Evolutionary conservation across 2,113 vertebrate genomes (phyloP).

Genomic region (Brachypodius melanocephalos): DNA sequence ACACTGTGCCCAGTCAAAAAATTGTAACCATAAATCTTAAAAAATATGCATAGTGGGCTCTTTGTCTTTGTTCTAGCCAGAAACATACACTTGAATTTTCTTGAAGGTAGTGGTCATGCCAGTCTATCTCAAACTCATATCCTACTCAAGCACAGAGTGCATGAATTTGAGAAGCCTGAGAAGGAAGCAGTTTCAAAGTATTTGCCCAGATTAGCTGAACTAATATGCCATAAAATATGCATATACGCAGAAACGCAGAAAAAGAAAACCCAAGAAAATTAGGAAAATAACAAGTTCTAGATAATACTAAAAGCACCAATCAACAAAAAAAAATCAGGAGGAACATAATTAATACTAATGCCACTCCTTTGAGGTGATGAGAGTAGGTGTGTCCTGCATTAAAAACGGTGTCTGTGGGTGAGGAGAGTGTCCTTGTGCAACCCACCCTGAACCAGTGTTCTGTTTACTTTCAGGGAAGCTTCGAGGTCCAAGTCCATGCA

Average conservation of each 20-base stretch:
- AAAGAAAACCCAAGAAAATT: background rate
- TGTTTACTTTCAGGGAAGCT: background rate
- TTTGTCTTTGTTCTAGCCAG: background rate
- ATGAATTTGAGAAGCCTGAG: background rate
- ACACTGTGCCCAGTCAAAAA: background rate
- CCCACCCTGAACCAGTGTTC: background rate
- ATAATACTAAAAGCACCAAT: background rate
- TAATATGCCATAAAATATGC: background rate
- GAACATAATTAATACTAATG: background rate
- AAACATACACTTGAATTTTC: background rate
- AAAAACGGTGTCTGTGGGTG: background rate
- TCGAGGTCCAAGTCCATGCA: background rate
- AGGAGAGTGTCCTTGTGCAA: background rate
- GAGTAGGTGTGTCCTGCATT: background rate
- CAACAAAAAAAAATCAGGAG: background rate
- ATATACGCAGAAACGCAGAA: background rate
- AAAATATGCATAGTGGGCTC: background rate
- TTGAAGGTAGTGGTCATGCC: background rate
- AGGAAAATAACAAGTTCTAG: background rate
- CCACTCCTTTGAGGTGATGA: background rate
- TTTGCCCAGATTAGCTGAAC: background rate
- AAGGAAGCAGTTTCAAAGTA: background rate
- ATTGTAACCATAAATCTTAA: background rate
- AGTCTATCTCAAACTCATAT: background rate
- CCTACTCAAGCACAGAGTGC: background rate